Evolutionary conservation across 2,888 invertebrate species (phyloP), one percentile per base, ranked within the genome.

Genomic region (Dicycla oo): DNA sequence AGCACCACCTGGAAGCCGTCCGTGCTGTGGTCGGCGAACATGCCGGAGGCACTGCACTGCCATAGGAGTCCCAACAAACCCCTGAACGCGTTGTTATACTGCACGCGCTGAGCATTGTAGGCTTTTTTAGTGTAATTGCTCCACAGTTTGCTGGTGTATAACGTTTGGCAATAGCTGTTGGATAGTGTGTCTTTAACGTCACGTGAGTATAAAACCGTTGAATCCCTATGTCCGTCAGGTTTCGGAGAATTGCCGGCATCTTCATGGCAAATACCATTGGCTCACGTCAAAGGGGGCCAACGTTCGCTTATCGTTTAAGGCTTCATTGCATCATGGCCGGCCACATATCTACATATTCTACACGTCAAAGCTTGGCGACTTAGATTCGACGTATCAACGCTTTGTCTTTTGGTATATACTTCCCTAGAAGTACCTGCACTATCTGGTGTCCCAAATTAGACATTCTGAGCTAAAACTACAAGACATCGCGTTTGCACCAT

Each of bases 231-330:
- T 51, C 47, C 60, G 54, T 61, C 63, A 63, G 47, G 34, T 62
- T 58, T 47, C 23, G 1, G 18, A 15, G n/a, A 40, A 49, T 53
- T 53, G 47, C 45, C 26, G 47, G 18, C 15, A 40, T 38, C 38
- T 38, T 23, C 18, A 47, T 43, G 34, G 30, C n/a, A 57, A 69
- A 78, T 77, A 66, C 61, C 54, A 43, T 54, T 45, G 30, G 18
- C 18, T 57, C 15, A n/a, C 49, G 6, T 65, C 64, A 65, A 61
- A 74, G 61, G 54, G 30, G 30, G 11, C 13, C 8, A 38, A 7
- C 34, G 34, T 20, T 20, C 13, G 49, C 10, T 57, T 65, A 73
- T 47, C 23, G 56, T 56, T 56, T 51, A 13, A n/a, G 20, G 20
- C 34, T 34, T 23, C 13, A 40, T 11, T 61, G 51, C 38, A 23